A percentile compares a stretch with the other conserved stretches of the same genome.
Conservation (phyloP, 2,797 vertebrate species). For the Poliocrania exsul region DNA sequence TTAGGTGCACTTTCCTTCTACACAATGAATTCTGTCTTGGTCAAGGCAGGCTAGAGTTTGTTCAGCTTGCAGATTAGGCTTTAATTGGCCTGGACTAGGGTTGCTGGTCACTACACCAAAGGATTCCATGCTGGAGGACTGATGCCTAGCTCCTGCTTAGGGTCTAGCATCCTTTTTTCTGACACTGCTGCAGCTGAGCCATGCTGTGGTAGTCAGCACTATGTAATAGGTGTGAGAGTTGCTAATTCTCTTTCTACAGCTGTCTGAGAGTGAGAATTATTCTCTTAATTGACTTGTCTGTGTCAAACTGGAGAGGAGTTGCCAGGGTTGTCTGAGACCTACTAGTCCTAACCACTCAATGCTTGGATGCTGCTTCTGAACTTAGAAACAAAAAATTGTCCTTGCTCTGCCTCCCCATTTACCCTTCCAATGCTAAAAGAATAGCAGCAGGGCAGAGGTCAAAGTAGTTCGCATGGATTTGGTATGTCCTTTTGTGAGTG, state of each 20-base stretch:
- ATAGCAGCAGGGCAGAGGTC: neutral
- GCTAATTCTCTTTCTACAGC: neutral
- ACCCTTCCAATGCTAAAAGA: neutral
- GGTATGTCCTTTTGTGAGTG: neutral
- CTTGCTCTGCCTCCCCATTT: neutral
- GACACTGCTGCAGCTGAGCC: neutral
- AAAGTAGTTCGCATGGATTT: neutral
- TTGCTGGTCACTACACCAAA: neutral
- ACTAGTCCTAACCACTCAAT: neutral
- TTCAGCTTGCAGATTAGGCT: neutral
- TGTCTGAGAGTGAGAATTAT: neutral
- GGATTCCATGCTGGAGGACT: neutral
- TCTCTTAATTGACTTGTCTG: neutral
- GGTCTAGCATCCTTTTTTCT: neutral
- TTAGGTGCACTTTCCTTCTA: neutral
- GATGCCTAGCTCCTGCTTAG: neutral
- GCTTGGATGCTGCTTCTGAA: neutral
- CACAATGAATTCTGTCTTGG: neutral
- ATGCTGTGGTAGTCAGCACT: neutral
- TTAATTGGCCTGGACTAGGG: neutral
- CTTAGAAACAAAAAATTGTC: neutral
- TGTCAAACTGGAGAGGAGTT: neutral
- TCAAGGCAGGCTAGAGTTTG: neutral
- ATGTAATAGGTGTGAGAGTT: rapidly evolving
- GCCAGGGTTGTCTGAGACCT: neutral